These are phyloP conservation scores for Automeris io DNA, from an alignment of 2,888 invertebrate species.

Conservation along the genomic window DNA sequence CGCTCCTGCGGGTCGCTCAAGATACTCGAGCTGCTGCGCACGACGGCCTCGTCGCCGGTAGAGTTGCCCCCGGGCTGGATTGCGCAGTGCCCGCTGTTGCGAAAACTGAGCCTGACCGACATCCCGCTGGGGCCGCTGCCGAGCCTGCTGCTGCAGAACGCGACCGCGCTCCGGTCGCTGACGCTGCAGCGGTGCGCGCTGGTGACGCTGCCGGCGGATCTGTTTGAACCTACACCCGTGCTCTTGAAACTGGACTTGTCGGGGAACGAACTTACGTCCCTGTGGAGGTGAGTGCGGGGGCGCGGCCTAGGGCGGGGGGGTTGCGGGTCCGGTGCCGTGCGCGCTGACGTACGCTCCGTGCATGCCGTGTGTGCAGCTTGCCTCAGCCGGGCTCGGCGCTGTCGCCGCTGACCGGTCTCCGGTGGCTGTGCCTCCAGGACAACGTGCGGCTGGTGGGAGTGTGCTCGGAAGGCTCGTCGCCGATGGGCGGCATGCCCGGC, in stretches of 20 bases:
- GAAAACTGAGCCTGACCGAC: not conserved
- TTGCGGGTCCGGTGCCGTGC: too few species aligned
- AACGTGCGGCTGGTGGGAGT: constrained; percentile 25
- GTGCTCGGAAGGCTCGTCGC: constrained; percentile 21
- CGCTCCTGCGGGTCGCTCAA: constrained; percentile 8
- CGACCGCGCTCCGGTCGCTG: constrained; percentile 8
- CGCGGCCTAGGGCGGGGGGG: too few species aligned
- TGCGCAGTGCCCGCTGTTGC: constrained; percentile 12
- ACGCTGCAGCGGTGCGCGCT: constrained; percentile 10
- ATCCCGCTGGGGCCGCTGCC: constrained; percentile 10
- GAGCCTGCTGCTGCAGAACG: constrained; percentile 8
- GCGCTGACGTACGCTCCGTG: too few species aligned
- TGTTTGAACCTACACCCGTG: constrained; percentile 18
- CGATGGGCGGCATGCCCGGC: not conserved
- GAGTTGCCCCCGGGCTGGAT: constrained; percentile 15
- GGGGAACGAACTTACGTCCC: constrained; percentile 18
- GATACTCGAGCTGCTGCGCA: not conserved
- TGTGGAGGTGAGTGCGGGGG: constrained; percentile 25
- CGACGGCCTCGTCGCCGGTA: not conserved
- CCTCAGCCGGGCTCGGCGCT: too few species aligned
- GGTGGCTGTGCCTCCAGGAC: constrained; percentile 16
- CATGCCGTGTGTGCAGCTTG: too few species aligned
- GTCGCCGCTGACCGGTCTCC: constrained; percentile 13
- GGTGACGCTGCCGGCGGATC: constrained; percentile 18
- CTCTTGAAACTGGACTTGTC: constrained; percentile 22